Percentiles rank a stretch among this genome's conserved stretches.
Conservation (phyloP, 2,888 invertebrate genomes). For the Hyposoter didymator region DNA sequence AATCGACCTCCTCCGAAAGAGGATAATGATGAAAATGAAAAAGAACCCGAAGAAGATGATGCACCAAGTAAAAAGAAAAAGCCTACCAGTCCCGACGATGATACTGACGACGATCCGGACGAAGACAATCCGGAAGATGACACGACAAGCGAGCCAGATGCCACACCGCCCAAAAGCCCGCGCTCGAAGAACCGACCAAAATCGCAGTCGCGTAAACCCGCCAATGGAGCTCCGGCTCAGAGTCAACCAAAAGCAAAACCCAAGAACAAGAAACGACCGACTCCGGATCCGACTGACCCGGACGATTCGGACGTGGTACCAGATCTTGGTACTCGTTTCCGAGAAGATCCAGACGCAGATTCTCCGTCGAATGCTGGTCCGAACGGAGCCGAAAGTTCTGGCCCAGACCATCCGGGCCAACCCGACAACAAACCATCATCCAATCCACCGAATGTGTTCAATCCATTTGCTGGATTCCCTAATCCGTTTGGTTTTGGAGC, state of each 20-base stretch:
- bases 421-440: neutral
- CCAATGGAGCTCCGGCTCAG: constrained; percentile 14
- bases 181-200: constrained; percentile 1
- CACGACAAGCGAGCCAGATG: neutral
- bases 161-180: constrained; percentile 7
- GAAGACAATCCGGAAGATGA: constrained; percentile 9
- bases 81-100: neutral
- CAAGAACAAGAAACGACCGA: constrained; percentile 19
- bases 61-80: constrained; percentile 17
- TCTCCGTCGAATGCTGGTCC: constrained; percentile 46
- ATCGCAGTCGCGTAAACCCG: constrained; percentile 30
- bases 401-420: constrained; percentile 2
- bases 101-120: constrained; percentile 28
- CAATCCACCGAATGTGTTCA: constrained; percentile 31
- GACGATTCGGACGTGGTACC: constrained; percentile 28
- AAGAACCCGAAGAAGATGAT: constrained; percentile 25
- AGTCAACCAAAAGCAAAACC: constrained; percentile 36
- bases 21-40: constrained; percentile 17
- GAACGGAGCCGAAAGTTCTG: constrained; percentile 50
- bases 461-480: constrained; percentile 40
- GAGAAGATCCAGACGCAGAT: constrained; percentile 61
- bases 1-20: constrained; percentile 4
- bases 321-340: constrained; percentile 37
- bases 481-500: constrained; percentile 58
- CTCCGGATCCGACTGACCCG: neutral